Conservation (phyloP, 2,113 vertebrate species). For the Marmota flaviventris region DNA sequence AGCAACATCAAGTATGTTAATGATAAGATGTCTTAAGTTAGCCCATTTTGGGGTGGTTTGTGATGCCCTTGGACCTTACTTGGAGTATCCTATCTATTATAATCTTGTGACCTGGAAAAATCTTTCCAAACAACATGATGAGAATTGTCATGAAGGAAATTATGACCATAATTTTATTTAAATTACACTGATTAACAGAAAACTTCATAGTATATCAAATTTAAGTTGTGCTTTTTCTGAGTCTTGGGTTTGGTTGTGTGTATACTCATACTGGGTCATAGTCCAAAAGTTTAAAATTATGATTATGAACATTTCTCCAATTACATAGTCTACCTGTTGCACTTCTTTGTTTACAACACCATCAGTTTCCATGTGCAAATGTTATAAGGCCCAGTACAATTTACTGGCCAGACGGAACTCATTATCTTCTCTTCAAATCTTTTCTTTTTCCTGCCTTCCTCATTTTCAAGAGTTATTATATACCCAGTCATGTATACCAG, state of each 20-base stretch:
- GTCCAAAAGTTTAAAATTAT: slow-evolving; percentile 36
- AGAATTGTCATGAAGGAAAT: background rate
- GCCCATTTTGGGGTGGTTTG: background rate
- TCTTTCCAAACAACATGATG: slow-evolving; percentile 23
- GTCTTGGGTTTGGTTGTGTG: background rate
- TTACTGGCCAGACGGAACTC: background rate
- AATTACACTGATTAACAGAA: slow-evolving; percentile 49
- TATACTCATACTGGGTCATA: background rate
- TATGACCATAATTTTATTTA: slow-evolving; percentile 39
- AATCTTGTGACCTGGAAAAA: background rate
- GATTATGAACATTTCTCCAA: background rate
- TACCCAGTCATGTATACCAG: background rate
- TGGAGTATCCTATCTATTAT: background rate
- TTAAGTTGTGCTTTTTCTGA: background rate
- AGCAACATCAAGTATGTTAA: background rate
- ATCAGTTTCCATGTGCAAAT: slow-evolving; percentile 29
- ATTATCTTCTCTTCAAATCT: slow-evolving; percentile 21
- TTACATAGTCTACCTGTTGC: background rate
- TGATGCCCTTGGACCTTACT: background rate
- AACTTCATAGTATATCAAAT: background rate
- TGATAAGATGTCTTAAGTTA: background rate
- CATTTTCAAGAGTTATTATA: slow-evolving; percentile 19
- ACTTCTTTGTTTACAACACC: background rate
- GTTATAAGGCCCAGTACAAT: background rate
- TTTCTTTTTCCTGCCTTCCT: background rate